Base-by-base conservation (phyloP, 1,140 invertebrate genomes). In the Brachionus rotundiformis region DNA sequence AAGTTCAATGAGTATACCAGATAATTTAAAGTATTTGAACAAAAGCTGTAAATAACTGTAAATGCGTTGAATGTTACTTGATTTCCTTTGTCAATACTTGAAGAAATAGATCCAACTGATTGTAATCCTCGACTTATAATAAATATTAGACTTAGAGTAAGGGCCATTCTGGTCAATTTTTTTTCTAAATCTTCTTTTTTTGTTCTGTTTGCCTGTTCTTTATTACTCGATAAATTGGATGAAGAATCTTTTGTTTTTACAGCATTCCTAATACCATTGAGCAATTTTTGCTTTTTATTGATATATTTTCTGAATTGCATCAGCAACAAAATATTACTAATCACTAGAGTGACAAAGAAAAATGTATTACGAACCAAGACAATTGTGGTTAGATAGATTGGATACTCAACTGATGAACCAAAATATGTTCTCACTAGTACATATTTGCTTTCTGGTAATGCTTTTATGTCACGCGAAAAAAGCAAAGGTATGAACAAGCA, bases 291-390 rank as follows among this genome's bases (percentile, higher is more conserved):
- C 31, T 65, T 65, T 65, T 65, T 65, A 29, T 65, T 16, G 6
- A 65, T 31, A 31, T 65, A 65, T 65, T 65, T 65, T n/a, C 31
- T 65, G 31, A 65, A 65, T 65, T 65, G 27, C 13, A 65, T 29
- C 3, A 65, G 31, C 31, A 65, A 65, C 13, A 33, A 23, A 65
- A 65, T 33, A 31, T 65, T 65, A 31, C 25, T 23, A 13, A 65
- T n/a, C 5, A 33, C 13, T 11, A 65, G 16, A 4, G 3, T 65
- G 25, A 33, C 31, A 65, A 65, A 65, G 23, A 65, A 65, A 31
- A 65, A n/a, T 13, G 31, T 13, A 65, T 65, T 65, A 3, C 25
- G 25, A 33, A 65, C 31, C 23, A 65, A 65, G n/a, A 65, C 61
- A 29, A 3, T 65, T 65, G 13, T 33, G n/a, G 61, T 29, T 29